Evolutionary conservation across 2,797 vertebrate species (phyloP).

Genomic region (Anas acuta): DNA sequence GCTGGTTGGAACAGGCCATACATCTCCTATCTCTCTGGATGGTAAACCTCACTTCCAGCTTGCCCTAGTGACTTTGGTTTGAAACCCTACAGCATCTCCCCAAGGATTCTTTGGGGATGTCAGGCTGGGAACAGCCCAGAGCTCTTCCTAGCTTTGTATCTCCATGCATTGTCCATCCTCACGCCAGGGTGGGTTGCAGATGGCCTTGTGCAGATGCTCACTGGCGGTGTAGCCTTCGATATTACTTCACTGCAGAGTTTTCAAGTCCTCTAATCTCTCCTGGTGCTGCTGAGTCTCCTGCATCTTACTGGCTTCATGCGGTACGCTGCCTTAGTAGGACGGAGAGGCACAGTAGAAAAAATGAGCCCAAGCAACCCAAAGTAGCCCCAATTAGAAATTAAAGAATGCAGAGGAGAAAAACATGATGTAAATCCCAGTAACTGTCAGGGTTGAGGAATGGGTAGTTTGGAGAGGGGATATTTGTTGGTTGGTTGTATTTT

Average conservation of each 20-base stretch:
- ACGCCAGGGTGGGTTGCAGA: neutral
- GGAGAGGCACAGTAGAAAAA: neutral
- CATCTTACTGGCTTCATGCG: neutral
- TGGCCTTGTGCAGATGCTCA: neutral
- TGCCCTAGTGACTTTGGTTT: neutral
- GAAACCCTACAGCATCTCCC: neutral
- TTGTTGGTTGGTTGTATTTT: neutral
- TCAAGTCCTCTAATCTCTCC: neutral
- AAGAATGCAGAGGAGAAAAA: neutral
- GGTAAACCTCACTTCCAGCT: neutral
- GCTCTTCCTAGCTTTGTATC: neutral
- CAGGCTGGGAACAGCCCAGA: neutral
- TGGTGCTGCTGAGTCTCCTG: neutral
- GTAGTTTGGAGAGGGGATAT: neutral
- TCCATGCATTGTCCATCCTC: neutral
- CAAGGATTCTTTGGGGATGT: neutral
- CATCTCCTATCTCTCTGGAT: neutral
- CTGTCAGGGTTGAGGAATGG: neutral
- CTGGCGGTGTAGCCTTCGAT: neutral
- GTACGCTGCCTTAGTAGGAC: neutral
- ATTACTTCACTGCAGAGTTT: neutral
- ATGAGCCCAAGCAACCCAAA: neutral
- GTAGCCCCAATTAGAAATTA: neutral
- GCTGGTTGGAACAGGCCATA: neutral
- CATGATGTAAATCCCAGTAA: neutral